A percentile compares a stretch with the other conserved stretches of the same genome.
phyloP scores from a whole-genome alignment of 2,888 invertebrate genomes.

The Gerosis bhagava region DNA sequence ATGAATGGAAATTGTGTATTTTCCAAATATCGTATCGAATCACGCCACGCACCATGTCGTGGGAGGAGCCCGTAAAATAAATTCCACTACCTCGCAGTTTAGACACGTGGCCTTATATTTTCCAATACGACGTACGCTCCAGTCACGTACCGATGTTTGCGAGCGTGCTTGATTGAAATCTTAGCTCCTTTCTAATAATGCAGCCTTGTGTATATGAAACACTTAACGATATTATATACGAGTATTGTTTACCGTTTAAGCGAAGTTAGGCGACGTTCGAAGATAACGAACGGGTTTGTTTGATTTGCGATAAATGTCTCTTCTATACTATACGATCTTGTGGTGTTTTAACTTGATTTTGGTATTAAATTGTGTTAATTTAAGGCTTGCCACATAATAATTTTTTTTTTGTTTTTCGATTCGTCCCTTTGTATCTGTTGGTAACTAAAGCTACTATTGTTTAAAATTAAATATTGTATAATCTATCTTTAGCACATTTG shows the following conservation, averaged over 20 bases:
- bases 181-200: slow-evolving; percentile 31
- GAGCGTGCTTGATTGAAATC: slow-evolving; percentile 42
- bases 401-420: too few species aligned
- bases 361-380: too few species aligned
- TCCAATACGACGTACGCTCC: slow-evolving; percentile 23
- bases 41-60: background rate
- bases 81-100: background rate
- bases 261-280: background rate
- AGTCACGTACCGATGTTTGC: slow-evolving; percentile 48
- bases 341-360: slow-evolving; percentile 14
- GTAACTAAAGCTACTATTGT: too few species aligned
- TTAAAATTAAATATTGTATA: too few species aligned
- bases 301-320: too few species aligned
- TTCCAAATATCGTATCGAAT: background rate
- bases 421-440: too few species aligned
- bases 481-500: too few species aligned
- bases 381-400: too few species aligned
- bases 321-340: too few species aligned
- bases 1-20: background rate
- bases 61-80: too few species aligned
- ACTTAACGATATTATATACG: slow-evolving; percentile 5
- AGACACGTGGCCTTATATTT: slow-evolving; percentile 14
- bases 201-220: slow-evolving; percentile 31
- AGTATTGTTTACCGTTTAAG: slow-evolving; percentile 14
- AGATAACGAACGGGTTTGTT: background rate